These are phyloP conservation scores for Dasypogon diadema DNA, from an alignment of 2,888 invertebrate genomes.

Conservation along the genomic window DNA sequence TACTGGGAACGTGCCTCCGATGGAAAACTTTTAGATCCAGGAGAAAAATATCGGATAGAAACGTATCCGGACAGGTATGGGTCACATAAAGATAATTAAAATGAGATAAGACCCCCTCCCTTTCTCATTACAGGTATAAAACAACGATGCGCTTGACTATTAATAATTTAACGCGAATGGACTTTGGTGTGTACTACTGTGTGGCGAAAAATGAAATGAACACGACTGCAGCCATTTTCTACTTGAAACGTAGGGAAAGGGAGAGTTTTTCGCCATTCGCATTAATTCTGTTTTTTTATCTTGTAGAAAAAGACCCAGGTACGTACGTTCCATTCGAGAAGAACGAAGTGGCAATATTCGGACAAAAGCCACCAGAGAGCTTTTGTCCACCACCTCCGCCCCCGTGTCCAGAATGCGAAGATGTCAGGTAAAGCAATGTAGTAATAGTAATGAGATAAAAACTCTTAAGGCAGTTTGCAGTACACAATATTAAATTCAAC, in stretches of 20 bases:
- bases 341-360: constrained; percentile 70
- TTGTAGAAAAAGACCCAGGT: constrained; percentile 69
- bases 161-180: constrained; percentile 75
- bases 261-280: background rate
- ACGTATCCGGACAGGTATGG: constrained; percentile 69
- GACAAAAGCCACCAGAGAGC: constrained; percentile 74
- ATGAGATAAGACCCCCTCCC: background rate
- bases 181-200: constrained; percentile 84
- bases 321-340: constrained; percentile 69
- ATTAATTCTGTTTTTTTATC: background rate
- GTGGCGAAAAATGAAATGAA: constrained; percentile 87
- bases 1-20: constrained; percentile 85
- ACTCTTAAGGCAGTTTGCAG: background rate
- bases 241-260: constrained; percentile 73
- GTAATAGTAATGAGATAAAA: constrained; percentile 2
- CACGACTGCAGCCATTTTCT: constrained; percentile 80
- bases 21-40: constrained; percentile 78
- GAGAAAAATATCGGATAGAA: constrained; percentile 75
- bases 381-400: constrained; percentile 74
- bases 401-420: constrained; percentile 71
- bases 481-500: background rate
- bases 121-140: constrained; percentile 68
- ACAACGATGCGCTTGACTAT: constrained; percentile 85
- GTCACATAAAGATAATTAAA: background rate
- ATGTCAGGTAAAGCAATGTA: constrained; percentile 41